phyloP scores from a whole-genome alignment of 1,140 invertebrate genomes.

The Drosophila willistoni region DNA sequence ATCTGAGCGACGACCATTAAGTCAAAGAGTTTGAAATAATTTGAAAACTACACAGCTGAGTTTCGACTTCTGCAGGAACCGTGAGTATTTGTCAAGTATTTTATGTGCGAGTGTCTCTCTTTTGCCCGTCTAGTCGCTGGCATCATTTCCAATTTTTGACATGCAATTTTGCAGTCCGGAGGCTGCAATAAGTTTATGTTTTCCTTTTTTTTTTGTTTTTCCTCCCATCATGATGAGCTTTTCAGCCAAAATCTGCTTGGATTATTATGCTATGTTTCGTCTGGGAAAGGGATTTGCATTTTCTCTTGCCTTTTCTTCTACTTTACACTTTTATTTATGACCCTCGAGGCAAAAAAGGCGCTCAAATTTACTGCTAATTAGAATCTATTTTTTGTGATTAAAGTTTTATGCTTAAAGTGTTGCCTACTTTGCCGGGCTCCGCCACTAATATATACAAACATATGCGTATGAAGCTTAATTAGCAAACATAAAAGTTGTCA shows the following conservation, averaged over 20 bases:
- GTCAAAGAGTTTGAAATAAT: slow-evolving; percentile 66
- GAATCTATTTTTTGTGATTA: slow-evolving; percentile 38
- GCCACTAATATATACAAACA: neutral
- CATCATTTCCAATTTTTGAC: slow-evolving; percentile 57
- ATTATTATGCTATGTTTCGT: slow-evolving; percentile 29
- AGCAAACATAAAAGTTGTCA: slow-evolving; percentile 63
- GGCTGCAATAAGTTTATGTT: slow-evolving; percentile 48
- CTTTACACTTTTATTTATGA: slow-evolving; percentile 29
- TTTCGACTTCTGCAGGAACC: neutral
- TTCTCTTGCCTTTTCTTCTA: neutral
- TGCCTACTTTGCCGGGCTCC: slow-evolving; percentile 32
- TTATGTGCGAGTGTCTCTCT: slow-evolving; percentile 26
- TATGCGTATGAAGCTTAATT: slow-evolving; percentile 57
- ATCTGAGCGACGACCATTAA: slow-evolving; percentile 68
- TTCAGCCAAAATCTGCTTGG: slow-evolving; percentile 22
- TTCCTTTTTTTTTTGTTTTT: slow-evolving; percentile 15
- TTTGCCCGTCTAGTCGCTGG: slow-evolving; percentile 4
- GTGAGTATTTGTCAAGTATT: slow-evolving; percentile 43
- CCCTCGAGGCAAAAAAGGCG: slow-evolving; percentile 6
- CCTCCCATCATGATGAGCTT: slow-evolving; percentile 28
- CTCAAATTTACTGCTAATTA: slow-evolving; percentile 54
- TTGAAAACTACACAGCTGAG: slow-evolving; percentile 46
- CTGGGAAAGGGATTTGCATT: slow-evolving; percentile 29
- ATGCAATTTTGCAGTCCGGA: slow-evolving; percentile 57
- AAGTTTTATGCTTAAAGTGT: slow-evolving; percentile 26